Evolutionary conservation across 2,888 invertebrate species (phyloP).

Genomic region (Melieria picta): DNA sequence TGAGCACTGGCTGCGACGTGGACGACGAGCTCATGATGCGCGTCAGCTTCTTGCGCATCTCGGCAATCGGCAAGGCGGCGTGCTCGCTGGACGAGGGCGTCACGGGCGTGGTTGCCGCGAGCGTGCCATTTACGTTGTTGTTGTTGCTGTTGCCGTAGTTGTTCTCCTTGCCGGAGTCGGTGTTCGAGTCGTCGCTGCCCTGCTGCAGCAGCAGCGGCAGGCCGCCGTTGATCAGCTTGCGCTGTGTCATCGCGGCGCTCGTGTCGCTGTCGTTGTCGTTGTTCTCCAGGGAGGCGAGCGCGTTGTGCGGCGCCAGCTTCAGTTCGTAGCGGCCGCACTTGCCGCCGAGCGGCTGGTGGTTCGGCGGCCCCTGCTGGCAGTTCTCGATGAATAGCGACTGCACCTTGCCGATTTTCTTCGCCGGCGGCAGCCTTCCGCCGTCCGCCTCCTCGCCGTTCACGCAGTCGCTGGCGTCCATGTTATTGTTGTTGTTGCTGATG

Average conservation of each 20-base stretch:
- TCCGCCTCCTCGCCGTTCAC: constrained; percentile 33
- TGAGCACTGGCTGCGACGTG: constrained; percentile 3
- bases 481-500: constrained; percentile 47
- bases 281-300: constrained; percentile 42
- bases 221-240: constrained; percentile 43
- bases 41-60: constrained; percentile 54
- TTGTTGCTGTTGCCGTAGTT: constrained; percentile 43
- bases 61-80: constrained; percentile 44
- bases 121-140: neutral
- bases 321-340: constrained; percentile 49
- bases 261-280: constrained; percentile 46
- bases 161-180: constrained; percentile 64
- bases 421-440: constrained; percentile 34
- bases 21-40: constrained; percentile 45
- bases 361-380: constrained; percentile 48
- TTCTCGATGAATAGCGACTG: constrained; percentile 63
- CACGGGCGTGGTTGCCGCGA: constrained; percentile 32
- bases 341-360: constrained; percentile 41
- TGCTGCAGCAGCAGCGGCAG: neutral
- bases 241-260: constrained; percentile 43
- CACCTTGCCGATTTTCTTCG: constrained; percentile 62
- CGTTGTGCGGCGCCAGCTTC: constrained; percentile 41
- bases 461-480: constrained; percentile 29
- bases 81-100: constrained; percentile 13
- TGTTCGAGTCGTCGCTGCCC: constrained; percentile 42